A percentile compares a stretch with the other conserved stretches of the same genome.
These are phyloP conservation scores for Dendrophyllia cribrosa DNA, from an alignment of 64 coral and sea anemone genomes.

Conservation along the genomic window DNA sequence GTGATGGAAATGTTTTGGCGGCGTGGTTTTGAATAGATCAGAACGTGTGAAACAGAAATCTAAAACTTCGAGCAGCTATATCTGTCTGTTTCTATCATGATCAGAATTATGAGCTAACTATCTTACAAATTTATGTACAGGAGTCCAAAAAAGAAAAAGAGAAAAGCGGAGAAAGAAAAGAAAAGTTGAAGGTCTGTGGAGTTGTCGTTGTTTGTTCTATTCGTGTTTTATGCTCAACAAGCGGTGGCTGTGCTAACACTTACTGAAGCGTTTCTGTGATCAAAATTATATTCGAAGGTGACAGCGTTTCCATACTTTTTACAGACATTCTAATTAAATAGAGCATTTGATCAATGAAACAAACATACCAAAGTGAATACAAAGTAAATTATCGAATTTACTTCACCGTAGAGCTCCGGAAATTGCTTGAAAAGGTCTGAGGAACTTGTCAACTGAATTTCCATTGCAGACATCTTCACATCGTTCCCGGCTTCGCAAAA, in stretches of 20 bases:
- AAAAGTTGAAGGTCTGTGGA: neutral
- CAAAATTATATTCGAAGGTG: constrained; percentile 26
- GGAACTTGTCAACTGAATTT: constrained; percentile 29
- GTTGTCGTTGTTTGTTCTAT: constrained; percentile 16
- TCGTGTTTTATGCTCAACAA: neutral
- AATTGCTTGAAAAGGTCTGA: constrained; percentile 29
- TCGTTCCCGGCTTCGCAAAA: constrained; percentile 12
- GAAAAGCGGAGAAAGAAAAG: neutral
- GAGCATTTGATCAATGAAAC: constrained; percentile 26
- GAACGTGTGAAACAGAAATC: neutral
- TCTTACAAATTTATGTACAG: constrained; percentile 21
- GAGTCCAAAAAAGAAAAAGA: neutral
- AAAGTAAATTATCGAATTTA: constrained; percentile 25
- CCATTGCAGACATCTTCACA: constrained; percentile 25
- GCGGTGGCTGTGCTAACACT: constrained; percentile 10
- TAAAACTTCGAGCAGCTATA: neutral
- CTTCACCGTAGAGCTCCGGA: constrained; percentile 24
- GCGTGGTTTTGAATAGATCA: constrained; percentile 19
- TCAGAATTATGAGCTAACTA: constrained; percentile 34
- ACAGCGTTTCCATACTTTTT: constrained; percentile 14
- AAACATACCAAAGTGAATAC: constrained; percentile 24
- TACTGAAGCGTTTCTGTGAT: constrained; percentile 2
- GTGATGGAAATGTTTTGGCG: constrained; percentile 12
- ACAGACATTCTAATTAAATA: constrained; percentile 25
- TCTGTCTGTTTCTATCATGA: constrained; percentile 30